Conservation (phyloP, 2,113 vertebrate species). For the Callocephalon fimbriatum region DNA sequence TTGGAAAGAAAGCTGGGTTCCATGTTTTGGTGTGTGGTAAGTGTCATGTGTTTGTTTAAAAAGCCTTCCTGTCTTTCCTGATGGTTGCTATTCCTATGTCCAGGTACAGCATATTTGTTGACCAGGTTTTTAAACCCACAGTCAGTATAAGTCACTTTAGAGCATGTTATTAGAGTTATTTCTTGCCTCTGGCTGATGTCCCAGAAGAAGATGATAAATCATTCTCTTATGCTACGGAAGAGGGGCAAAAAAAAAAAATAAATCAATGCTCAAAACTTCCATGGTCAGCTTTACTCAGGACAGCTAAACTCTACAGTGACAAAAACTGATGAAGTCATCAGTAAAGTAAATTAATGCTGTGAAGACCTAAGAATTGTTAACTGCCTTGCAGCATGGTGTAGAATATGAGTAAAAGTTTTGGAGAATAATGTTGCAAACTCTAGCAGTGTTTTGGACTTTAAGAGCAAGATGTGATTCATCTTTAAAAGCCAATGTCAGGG, state of each 20-base stretch:
- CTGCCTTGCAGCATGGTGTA: neutral
- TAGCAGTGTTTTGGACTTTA: neutral
- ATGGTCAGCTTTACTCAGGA: constrained; percentile 51
- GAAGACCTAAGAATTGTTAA: neutral
- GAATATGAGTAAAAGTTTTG: neutral
- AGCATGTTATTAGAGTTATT: neutral
- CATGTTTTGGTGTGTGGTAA: neutral
- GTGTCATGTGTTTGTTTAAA: neutral
- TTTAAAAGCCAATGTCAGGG: neutral
- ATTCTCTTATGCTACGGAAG: neutral
- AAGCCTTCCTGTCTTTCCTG: neutral
- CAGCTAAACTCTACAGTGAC: neutral
- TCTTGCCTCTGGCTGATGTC: constrained; percentile 4
- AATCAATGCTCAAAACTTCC: constrained; percentile 45
- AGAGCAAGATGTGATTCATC: neutral
- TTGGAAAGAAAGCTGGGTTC: neutral
- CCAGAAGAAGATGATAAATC: constrained; percentile 41
- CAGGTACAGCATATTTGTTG: neutral
- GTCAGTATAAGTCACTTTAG: neutral
- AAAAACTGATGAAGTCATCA: constrained; percentile 40
- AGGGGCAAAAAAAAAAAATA: neutral
- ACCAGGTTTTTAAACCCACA: neutral
- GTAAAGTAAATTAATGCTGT: neutral
- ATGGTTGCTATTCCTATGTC: neutral
- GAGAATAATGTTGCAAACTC: neutral